Evolutionary conservation across 2,888 invertebrate species (phyloP).

Genomic region (Melangyna quadrimaculata): DNA sequence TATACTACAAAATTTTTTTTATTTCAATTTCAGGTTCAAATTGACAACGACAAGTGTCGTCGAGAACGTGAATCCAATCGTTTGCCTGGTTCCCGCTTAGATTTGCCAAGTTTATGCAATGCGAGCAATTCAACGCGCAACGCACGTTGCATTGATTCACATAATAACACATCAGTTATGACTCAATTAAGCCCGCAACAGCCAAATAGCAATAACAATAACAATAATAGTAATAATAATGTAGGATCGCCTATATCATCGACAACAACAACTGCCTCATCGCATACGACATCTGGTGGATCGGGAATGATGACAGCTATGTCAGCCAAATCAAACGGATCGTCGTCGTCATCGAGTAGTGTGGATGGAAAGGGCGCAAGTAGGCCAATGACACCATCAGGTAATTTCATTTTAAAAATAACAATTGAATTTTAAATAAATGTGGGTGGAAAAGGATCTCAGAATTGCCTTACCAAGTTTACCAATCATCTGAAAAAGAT

Average conservation of each 20-base stretch:
- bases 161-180: conserved; percentile 76
- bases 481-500: too few relatives aligned
- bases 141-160: conserved; percentile 76
- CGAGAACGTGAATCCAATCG: conserved; percentile 79
- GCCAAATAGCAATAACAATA: conserved; percentile 72
- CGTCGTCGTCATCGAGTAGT: conserved; percentile 77
- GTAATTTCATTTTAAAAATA: conserved; percentile 73
- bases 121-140: conserved; percentile 72
- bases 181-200: conserved; percentile 75
- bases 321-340: conserved; percentile 79
- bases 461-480: too few relatives aligned
- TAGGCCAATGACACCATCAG: conserved; percentile 80
- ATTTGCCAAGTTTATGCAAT: conserved; percentile 79
- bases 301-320: conserved; percentile 73
- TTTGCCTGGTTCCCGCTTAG: conserved; percentile 77
- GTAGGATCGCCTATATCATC: conserved; percentile 78
- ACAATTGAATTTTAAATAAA: too few relatives aligned
- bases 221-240: conserved; percentile 77
- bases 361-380: conserved; percentile 78
- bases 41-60: conserved; percentile 81
- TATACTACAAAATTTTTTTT: conserved; percentile 50
- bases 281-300: conserved; percentile 74
- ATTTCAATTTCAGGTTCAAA: conserved; percentile 78
- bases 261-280: conserved; percentile 79
- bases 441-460: too few relatives aligned